Evolutionary conservation across 2,888 invertebrate species (phyloP).

Genomic region (Hirtodrosophila cameraria): DNA sequence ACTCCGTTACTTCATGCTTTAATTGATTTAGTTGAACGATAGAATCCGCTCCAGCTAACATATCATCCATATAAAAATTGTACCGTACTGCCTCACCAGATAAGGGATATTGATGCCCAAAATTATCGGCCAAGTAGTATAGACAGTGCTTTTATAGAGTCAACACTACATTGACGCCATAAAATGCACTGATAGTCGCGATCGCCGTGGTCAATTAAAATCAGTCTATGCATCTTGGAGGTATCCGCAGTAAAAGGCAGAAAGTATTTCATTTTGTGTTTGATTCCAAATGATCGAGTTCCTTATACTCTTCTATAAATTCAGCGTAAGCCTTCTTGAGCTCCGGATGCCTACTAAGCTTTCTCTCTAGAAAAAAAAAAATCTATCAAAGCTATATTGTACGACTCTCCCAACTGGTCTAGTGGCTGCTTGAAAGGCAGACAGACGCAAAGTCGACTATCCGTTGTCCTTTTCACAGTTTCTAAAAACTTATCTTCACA

Average conservation of each 20-base stretch:
- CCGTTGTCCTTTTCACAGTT: not conserved
- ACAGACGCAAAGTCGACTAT: not conserved
- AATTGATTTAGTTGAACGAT: too few relatives aligned
- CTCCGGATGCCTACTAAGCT: not conserved
- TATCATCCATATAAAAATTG: not conserved
- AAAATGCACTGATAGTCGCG: too few relatives aligned
- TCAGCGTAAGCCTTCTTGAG: not conserved
- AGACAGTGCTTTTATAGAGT: too few relatives aligned
- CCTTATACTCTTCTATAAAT: not conserved
- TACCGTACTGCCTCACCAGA: not conserved
- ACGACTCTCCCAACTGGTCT: not conserved
- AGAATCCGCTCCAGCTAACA: not conserved
- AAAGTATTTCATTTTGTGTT: not conserved
- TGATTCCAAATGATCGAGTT: not conserved
- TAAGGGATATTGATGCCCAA: not conserved
- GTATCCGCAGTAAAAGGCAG: conserved; percentile 8
- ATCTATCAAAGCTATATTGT: not conserved
- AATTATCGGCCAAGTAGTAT: not conserved
- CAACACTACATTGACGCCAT: not conserved
- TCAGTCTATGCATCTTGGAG: not conserved
- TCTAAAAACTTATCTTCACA: conserved; percentile 2
- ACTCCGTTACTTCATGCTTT: not conserved
- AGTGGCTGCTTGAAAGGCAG: not conserved
- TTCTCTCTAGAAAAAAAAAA: not conserved
- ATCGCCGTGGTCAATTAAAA: too few relatives aligned